Base-by-base conservation (phyloP, 2,113 vertebrate species). In the Tenebrosternarchus preto region DNA sequence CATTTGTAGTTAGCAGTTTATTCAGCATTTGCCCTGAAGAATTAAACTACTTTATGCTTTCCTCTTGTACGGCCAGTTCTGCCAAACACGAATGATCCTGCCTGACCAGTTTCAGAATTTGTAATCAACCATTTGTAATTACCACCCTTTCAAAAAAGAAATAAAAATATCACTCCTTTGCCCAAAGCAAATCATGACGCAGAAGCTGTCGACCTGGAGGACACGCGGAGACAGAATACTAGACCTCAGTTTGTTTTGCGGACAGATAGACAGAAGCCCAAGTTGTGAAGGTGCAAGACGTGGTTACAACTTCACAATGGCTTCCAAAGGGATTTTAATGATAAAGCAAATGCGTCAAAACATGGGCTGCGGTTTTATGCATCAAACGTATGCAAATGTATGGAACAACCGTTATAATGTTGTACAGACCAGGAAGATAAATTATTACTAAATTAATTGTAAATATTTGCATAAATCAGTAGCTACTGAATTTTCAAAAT, bases 121-220 rank as follows among this genome's bases (percentile, higher is more conserved):
- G n/a, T 12, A 39, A 22, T 68, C 36, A 68, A 19, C 36, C n/a
- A 68, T 36, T 76, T 63, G 43, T 46, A 50, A 64, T 76, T 66
- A 53, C 60, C 5, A 29, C 3, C 24, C 6, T 15, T 63, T 19
- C 20, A 36, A 22, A 66, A 53, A 76, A 53, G 12, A 50, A 50
- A 15, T 50, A 50, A 50, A 50, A 11, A 50, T 15, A 50, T 53
- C 19, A 55, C 11, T 66, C 43, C 31, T 33, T n/a, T n/a, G 60
- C 50, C 63, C 53, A 57, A 12, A 66, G 25, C 46, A 27, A 36
- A 19, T 55, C 17, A 67, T 24, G 29, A 36, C 19, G 25, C 8
- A 22, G 25, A 16, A 24, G 61, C 22, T 55, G 43, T 50, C 15
- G 3, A 3, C 22, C 57, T 27, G 57, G 55, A 24, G n/a, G 29